Base-by-base conservation (phyloP, 2,113 vertebrate species). In the Brienomyrus brachyistius region DNA sequence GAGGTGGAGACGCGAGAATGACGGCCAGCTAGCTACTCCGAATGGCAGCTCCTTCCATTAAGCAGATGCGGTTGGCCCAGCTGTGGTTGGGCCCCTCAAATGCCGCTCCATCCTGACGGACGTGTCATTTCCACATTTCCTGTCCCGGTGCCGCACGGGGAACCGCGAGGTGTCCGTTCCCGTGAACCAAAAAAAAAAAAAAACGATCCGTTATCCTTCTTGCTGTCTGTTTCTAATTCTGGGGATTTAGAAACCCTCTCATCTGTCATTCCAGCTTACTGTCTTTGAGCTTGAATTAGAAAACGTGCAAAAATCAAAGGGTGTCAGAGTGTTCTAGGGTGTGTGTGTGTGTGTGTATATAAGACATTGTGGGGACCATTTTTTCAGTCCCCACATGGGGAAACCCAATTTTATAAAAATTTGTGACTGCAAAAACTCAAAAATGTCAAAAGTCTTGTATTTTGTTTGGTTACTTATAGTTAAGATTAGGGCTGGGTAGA, bases 51-150 rank as follows among this genome's bases (percentile, higher is more conserved):
- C n/a, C 56, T 48, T 31, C 59, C 48, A 52, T 82, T 82, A 89
- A 82, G 88, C 31, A 89, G 74, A 77, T 19, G 77, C 5, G 40
- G 54, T 66, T 5, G 23, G 48, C 54, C 48, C 47, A 83, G 50
- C 48, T 52, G 70, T 40, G 48, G 74, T 56, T 54, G 47, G 77
- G 40, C 74, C 31, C 48, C 15, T 80, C 8, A 82, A 54, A 88
- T 21, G 17, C 85, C 5, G 45, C 62, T 54, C 21, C 13, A 15
- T 54, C 70, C 74, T 74, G 48, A 89, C 10, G 27, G 48, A 31
- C 47, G 43, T 77, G 88, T 83, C 52, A 52, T 83, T 83, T 89
- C 48, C 70, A 56, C 52, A 52, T 83, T 83, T 89, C 48, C 70
- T 43, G 48, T 83, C 66, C 23, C 2, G 19, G 27, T 52, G 66